phyloP scores from a whole-genome alignment of 2,113 vertebrate genomes.

The Acanthisitta chloris region DNA sequence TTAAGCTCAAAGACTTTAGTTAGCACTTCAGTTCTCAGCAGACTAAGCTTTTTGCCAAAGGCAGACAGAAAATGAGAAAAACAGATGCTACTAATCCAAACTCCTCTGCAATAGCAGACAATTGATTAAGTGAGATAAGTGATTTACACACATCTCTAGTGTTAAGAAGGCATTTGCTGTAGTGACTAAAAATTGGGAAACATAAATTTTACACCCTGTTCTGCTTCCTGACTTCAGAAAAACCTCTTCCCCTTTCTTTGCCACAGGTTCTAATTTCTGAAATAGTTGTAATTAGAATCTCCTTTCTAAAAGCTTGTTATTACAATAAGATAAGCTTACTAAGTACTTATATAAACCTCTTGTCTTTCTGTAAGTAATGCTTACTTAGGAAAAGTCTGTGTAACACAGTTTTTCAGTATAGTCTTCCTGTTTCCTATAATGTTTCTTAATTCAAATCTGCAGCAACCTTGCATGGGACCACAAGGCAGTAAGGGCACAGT shows the following conservation, averaged over 20 bases:
- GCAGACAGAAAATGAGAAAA: conserved; percentile 46
- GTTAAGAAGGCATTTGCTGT: neutral
- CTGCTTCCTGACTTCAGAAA: neutral
- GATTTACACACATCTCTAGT: conserved; percentile 6
- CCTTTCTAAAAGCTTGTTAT: neutral
- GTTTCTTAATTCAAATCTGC: neutral
- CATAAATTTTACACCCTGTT: neutral
- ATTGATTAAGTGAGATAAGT: conserved; percentile 45
- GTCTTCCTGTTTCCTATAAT: neutral
- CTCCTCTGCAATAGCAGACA: conserved; percentile 11
- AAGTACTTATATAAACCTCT: neutral
- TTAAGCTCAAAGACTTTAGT: conserved; percentile 55
- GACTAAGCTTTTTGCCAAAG: conserved; percentile 43
- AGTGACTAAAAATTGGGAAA: neutral
- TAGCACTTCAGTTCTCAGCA: conserved; percentile 42
- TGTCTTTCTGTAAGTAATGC: neutral
- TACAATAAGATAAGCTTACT: neutral
- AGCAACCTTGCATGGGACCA: neutral
- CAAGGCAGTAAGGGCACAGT: neutral
- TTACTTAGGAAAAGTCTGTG: neutral
- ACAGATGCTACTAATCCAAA: conserved; percentile 38
- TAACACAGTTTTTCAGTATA: neutral
- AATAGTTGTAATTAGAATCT: conserved; percentile 3
- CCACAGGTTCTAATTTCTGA: neutral
- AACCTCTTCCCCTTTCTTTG: neutral